These are phyloP conservation scores for Meleagris gallopavo DNA, from an alignment of 2,113 vertebrate species.

Conservation along the genomic window DNA sequence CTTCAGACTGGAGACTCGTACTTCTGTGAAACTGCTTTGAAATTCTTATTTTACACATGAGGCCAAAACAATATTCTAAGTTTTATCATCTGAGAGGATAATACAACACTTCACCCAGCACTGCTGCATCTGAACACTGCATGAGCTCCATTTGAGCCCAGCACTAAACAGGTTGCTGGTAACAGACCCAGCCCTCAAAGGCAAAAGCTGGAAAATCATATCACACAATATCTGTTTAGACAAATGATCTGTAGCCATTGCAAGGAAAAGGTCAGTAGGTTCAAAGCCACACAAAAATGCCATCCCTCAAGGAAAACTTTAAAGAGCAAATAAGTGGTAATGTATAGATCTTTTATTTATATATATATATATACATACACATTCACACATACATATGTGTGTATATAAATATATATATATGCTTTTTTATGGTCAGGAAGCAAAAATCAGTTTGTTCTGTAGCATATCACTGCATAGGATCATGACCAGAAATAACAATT, in stretches of 20 bases:
- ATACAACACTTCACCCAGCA: background rate
- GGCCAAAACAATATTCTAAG: background rate
- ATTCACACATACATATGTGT: no score
- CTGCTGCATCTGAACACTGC: rapidly evolving
- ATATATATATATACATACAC: no score
- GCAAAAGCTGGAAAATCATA: background rate
- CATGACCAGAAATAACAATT: background rate
- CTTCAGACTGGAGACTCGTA: background rate
- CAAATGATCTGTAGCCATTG: background rate
- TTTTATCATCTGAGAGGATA: background rate
- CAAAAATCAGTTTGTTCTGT: background rate
- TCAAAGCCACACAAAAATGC: background rate
- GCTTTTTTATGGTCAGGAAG: background rate
- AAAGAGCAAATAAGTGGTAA: background rate
- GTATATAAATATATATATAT: background rate
- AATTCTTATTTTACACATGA: background rate
- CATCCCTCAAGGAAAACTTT: background rate
- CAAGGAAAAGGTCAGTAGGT: background rate
- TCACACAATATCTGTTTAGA: background rate
- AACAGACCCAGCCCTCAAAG: background rate
- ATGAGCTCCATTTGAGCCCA: background rate
- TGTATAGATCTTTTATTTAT: background rate
- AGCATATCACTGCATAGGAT: background rate
- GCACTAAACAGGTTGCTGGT: background rate
- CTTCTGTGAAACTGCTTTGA: background rate